Base-by-base conservation (phyloP, 2,888 invertebrate genomes). In the Caenorhabditis panamensis region DNA sequence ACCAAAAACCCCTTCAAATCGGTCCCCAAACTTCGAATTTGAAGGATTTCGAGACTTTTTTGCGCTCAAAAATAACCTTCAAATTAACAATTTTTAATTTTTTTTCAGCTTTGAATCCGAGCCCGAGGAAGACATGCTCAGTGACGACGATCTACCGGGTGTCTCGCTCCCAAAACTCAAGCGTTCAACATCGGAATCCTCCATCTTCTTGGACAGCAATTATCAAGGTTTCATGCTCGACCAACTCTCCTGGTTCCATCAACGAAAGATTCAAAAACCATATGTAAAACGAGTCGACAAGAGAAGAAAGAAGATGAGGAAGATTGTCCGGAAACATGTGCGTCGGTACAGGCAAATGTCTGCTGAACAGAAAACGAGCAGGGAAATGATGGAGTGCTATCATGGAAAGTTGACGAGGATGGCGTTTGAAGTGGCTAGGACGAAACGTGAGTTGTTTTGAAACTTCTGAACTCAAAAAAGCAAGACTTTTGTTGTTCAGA, bases 81-180 rank as follows among this genome's bases (percentile, higher is more conserved):
- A 5, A 5, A 36, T 44, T 44, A 3, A 3, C 44, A 44, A 49
- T n/a, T 49, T 3, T n/a, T n/a, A n/a, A n/a, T 20, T 20, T 31
- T 24, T 59, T 69, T 73, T 37, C 72, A 73, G 72, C 20, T 13
- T 47, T 6, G 72, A 73, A 18, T 64, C 64, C 0, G 63, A 64
- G 1, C 56, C 16, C 20, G 72, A 64, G 13, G 58, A 18, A 1
- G 22, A 51, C 26, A 26, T 56, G 13, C 37, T 49, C 13, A 31
- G 31, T 5, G 16, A 13, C 8, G 72, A 73, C 13, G 24, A 47
- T 0, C 1, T 24, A 24, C 1, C 13, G 3, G 26, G 13, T 11
- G 1, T 13, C 8, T 1, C 5, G 4, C 24, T 24, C 2, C 62
- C 69, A 8, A 49, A 18, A 11, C 20, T 73, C 0, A 58, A 20